Evolutionary conservation across 2,113 vertebrate species (phyloP).

Genomic region (Arothron firmamentum): DNA sequence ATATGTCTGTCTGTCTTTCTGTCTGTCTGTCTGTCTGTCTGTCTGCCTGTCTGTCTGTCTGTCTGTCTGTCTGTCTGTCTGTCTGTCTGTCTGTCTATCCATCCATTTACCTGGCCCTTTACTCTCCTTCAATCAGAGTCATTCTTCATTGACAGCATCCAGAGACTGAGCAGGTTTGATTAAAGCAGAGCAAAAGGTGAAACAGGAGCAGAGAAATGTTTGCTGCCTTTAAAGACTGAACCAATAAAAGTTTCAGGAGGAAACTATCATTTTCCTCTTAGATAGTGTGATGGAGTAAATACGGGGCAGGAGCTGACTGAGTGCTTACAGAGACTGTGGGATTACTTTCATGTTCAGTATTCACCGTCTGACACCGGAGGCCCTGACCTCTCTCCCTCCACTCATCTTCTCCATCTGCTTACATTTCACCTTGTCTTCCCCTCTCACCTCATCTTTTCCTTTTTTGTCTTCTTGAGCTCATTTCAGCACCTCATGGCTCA

Average conservation of each 20-base stretch:
- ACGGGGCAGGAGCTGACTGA: conserved; percentile 2
- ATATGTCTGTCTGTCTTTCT: background rate
- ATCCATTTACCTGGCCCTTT: background rate
- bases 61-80: background rate
- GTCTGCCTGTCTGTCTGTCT: too few species aligned
- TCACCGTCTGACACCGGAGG: too few species aligned
- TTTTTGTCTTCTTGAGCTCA: background rate
- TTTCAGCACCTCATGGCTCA: background rate
- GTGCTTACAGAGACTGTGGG: background rate
- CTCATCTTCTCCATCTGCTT: conserved; percentile 4
- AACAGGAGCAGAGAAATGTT: too few species aligned
- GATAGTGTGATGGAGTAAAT: conserved; percentile 13
- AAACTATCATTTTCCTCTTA: conserved; percentile 8
- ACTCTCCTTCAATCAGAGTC: too few species aligned
- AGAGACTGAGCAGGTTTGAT: too few species aligned
- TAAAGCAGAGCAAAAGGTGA: too few species aligned
- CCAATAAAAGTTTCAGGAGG: background rate
- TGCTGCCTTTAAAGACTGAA: background rate
- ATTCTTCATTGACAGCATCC: too few species aligned
- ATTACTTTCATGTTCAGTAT: too few species aligned
- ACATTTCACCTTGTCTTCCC: conserved; percentile 9
- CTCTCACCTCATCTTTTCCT: background rate
- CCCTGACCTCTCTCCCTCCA: too few species aligned
- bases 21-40: too few species aligned
- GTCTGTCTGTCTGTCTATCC: background rate